These are phyloP conservation scores for Noturus placidus DNA, from an alignment of 2,113 vertebrate genomes.

Conservation along the genomic window DNA sequence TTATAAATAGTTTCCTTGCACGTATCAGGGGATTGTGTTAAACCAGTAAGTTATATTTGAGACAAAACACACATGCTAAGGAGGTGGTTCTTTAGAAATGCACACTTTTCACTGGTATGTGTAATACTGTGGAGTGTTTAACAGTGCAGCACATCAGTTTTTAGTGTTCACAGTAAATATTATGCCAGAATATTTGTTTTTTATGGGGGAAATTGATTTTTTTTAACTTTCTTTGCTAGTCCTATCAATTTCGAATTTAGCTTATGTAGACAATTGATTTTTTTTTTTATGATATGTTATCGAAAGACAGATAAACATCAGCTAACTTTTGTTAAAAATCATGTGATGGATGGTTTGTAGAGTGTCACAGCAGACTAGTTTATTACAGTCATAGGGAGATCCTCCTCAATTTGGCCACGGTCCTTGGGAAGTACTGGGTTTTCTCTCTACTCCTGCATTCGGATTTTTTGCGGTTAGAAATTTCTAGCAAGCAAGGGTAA, in stretches of 20 bases:
- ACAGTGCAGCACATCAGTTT: not conserved
- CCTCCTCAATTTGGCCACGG: not conserved
- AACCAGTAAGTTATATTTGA: not conserved
- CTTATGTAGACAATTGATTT: not conserved
- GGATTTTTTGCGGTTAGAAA: not conserved
- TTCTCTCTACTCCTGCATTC: not conserved
- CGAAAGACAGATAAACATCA: not conserved
- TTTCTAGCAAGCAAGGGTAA: not conserved
- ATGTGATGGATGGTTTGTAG: not conserved
- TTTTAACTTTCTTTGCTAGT: not conserved
- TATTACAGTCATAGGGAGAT: not conserved
- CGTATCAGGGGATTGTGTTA: not conserved
- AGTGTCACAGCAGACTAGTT: not conserved
- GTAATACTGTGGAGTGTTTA: not conserved
- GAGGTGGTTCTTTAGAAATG: not conserved
- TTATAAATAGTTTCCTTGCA: not conserved
- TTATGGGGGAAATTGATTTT: not conserved
- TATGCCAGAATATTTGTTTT: not conserved
- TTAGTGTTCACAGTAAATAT: not conserved
- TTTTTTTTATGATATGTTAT: not conserved
- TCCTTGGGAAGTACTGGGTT: not conserved
- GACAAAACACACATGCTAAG: not conserved
- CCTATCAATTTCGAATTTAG: not conserved
- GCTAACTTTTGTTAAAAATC: not conserved
- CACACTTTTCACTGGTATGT: not conserved